Conservation (phyloP, 2,797 vertebrate genomes). For the Pangasius macronema region DNA sequence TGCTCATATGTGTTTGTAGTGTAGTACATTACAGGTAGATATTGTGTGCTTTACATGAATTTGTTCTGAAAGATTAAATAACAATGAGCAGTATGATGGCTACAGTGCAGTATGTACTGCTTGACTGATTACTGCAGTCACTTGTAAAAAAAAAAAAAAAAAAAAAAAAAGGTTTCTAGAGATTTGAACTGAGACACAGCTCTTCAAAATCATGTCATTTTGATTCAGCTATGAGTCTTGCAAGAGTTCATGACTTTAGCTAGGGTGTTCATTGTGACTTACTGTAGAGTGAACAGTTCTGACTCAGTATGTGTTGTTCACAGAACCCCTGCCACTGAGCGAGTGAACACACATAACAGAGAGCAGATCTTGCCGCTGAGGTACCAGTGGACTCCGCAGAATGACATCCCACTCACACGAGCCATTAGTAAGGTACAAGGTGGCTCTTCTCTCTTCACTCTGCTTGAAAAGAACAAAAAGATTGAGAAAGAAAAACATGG, state of each 20-base stretch:
- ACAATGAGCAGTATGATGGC: neutral
- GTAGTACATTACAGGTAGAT: neutral
- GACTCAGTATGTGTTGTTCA: neutral
- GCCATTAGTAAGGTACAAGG: conserved; percentile 69
- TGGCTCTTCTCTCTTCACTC: neutral
- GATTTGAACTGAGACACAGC: neutral
- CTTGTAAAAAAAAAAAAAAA: neutral
- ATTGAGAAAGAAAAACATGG: neutral
- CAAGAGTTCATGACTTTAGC: neutral
- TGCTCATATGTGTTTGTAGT: conserved; percentile 13
- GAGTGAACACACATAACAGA: conserved; percentile 64
- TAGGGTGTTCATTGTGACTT: neutral
- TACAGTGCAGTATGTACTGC: neutral
- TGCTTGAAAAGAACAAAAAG: neutral
- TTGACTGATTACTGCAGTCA: neutral
- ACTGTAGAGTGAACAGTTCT: neutral
- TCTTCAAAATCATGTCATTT: neutral
- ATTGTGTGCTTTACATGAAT: neutral
- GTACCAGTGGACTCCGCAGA: conserved; percentile 69
- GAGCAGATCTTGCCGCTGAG: conserved; percentile 75
- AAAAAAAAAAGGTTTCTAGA: neutral
- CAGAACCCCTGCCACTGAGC: conserved; percentile 71
- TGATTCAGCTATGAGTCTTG: neutral
- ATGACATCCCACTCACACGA: conserved; percentile 66
- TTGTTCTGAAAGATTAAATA: neutral